Conservation (phyloP, 2,797 vertebrate genomes). For the Vespertilio murinus region DNA sequence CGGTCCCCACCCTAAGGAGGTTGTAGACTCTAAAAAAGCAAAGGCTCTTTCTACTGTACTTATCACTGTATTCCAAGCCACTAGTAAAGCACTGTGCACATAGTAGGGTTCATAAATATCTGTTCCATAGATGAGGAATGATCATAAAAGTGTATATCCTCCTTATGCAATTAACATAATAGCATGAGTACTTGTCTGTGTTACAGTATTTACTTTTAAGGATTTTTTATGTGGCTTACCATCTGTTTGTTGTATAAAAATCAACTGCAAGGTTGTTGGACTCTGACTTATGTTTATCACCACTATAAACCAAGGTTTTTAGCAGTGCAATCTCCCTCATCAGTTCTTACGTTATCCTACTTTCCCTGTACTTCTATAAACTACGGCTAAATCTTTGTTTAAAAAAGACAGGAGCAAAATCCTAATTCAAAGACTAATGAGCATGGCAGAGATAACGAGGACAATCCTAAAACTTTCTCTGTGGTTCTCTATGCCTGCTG, state of each 20-base stretch:
- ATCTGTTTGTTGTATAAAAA: constrained; percentile 67
- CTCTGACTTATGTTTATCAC: constrained; percentile 62
- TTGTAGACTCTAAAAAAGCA: neutral
- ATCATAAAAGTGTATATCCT: neutral
- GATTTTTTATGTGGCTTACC: constrained; percentile 47
- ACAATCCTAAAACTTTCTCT: neutral
- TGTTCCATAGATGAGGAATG: neutral
- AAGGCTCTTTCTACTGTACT: neutral
- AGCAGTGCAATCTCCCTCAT: neutral
- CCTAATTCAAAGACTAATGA: constrained; percentile 37
- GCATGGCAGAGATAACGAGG: neutral
- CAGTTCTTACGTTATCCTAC: neutral
- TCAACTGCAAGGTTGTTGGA: constrained; percentile 40
- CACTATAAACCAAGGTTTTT: constrained; percentile 41
- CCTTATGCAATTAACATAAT: constrained; percentile 1
- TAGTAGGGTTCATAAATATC: constrained; percentile 23
- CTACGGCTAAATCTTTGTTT: constrained; percentile 12
- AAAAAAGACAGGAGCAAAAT: neutral
- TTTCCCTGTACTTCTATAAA: constrained; percentile 11
- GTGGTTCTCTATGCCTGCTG: neutral
- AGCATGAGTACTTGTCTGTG: neutral
- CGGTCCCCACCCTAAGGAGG: rapidly evolving
- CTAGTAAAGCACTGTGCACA: neutral
- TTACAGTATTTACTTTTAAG: constrained; percentile 50
- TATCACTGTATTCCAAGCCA: neutral